These are phyloP conservation scores for Pogonocichla stellata DNA, from an alignment of 2,113 vertebrate species.

Conservation along the genomic window DNA sequence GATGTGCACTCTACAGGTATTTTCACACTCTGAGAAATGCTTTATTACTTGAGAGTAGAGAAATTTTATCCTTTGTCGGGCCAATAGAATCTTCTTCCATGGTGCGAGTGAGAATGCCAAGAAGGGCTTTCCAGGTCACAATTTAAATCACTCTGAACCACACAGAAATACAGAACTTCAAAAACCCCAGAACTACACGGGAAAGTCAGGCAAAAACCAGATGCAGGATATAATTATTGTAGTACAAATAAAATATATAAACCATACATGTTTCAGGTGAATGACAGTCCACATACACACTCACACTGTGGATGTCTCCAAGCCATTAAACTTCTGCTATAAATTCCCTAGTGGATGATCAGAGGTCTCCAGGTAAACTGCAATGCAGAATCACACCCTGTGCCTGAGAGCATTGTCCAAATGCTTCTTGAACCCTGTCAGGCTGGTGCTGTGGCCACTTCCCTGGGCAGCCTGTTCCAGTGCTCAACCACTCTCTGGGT, in stretches of 20 bases:
- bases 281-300: neutral
- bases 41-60: neutral
- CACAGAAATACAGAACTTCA: neutral
- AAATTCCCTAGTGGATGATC: neutral
- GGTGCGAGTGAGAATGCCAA: neutral
- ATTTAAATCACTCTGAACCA: neutral
- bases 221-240: neutral
- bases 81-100: neutral
- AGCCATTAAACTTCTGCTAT: neutral
- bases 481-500: neutral
- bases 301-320: neutral
- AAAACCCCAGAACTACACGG: neutral
- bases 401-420: neutral
- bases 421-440: neutral
- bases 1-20: neutral
- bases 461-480: neutral
- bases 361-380: neutral
- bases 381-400: neutral
- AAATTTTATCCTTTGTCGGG: neutral
- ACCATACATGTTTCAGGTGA: neutral
- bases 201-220: neutral
- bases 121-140: neutral
- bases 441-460: neutral
- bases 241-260: neutral
- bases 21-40: neutral